Evolutionary conservation across 2,113 vertebrate species (phyloP).

Genomic region (Misgurnus anguillicaudatus): DNA sequence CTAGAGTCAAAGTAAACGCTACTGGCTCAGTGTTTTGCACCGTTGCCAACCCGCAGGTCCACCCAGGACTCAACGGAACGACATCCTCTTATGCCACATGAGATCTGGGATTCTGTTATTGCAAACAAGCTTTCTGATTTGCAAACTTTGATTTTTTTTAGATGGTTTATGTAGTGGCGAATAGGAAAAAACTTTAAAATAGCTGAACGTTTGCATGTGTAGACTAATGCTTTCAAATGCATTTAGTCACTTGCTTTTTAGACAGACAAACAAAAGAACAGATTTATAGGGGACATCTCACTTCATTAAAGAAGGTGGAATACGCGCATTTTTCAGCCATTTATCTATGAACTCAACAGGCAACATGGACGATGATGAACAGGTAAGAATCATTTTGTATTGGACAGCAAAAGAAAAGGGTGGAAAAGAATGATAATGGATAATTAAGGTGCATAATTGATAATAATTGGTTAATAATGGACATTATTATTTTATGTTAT

Average conservation of each 20-base stretch:
- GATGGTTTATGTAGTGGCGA: too few species aligned
- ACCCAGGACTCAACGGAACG: too few species aligned
- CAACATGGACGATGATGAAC: conserved; percentile 21
- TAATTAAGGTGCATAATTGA: too few species aligned
- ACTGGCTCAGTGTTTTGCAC: too few species aligned
- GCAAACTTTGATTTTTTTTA: neutral
- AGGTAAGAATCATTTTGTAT: neutral
- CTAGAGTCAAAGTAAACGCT: neutral
- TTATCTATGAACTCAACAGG: too few species aligned
- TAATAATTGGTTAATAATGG: too few species aligned
- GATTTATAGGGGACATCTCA: neutral
- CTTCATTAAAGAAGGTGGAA: neutral
- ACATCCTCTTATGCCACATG: neutral
- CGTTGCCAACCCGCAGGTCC: neutral
- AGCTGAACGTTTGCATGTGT: too few species aligned
- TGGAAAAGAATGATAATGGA: too few species aligned
- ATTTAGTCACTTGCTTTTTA: neutral
- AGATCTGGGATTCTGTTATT: neutral
- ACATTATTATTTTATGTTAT: too few species aligned
- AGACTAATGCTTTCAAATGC: neutral
- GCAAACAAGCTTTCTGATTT: neutral
- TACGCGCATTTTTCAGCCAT: neutral
- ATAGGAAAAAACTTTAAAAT: too few species aligned
- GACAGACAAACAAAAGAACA: too few species aligned
- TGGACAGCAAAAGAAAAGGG: neutral